These are phyloP conservation scores for Jacana jacana DNA, from an alignment of 2,113 vertebrate species.

Conservation along the genomic window DNA sequence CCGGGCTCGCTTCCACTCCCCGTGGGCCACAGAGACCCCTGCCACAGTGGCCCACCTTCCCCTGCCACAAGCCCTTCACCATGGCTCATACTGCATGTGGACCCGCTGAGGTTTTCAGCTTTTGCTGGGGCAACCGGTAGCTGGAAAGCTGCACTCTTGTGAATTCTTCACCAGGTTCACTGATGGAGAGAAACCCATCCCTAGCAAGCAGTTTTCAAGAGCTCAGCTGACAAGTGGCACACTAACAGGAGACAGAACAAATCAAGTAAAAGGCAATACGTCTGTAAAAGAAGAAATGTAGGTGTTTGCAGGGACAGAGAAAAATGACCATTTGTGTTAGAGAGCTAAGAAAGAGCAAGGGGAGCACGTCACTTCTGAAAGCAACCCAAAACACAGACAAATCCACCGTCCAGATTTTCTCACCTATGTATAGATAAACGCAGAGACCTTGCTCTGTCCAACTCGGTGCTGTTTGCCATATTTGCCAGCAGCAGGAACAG, in stretches of 20 bases:
- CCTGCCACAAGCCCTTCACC: fast-evolving
- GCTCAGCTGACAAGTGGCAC: not conserved
- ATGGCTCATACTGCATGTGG: not conserved
- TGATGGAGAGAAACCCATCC: not conserved
- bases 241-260: not conserved
- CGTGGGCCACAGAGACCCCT: not conserved
- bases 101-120: not conserved
- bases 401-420: not conserved
- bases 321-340: not conserved
- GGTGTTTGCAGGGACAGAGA: not conserved
- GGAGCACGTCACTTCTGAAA: not conserved
- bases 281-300: not conserved
- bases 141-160: not conserved
- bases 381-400: not conserved
- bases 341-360: not conserved
- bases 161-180: not conserved
- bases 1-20: not conserved
- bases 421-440: not conserved
- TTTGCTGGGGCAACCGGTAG: not conserved
- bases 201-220: not conserved
- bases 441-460: not conserved
- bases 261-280: not conserved
- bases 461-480: not conserved
- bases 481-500: not conserved
- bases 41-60: not conserved